Percentiles rank a stretch among this genome's conserved stretches.
These are phyloP conservation scores for Achroia grisella DNA, from an alignment of 1,140 invertebrate species.

Conservation along the genomic window DNA sequence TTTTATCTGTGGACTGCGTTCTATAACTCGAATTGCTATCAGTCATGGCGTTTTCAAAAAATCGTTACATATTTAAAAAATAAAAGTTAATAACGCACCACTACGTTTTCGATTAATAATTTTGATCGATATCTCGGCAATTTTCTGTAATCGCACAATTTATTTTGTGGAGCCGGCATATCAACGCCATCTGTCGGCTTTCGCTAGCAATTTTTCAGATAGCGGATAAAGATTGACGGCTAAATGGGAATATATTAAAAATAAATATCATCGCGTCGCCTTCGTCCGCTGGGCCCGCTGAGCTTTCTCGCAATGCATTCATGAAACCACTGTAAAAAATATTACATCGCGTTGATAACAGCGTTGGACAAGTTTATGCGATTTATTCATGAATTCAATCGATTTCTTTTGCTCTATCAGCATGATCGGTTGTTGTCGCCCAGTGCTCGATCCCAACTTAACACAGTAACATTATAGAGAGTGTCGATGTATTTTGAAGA, in stretches of 20 bases:
- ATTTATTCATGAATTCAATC: slow-evolving; percentile 53
- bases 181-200: slow-evolving; percentile 37
- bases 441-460: neutral
- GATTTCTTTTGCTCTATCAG: slow-evolving; percentile 30
- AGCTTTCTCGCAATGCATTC: slow-evolving; percentile 21
- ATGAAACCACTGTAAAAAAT: slow-evolving; percentile 31
- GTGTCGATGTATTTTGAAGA: slow-evolving; percentile 14
- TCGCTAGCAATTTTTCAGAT: slow-evolving; percentile 52
- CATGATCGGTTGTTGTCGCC: slow-evolving; percentile 19
- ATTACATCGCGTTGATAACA: slow-evolving; percentile 32
- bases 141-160: slow-evolving; percentile 69
- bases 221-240: slow-evolving; percentile 31
- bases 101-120: slow-evolving; percentile 43
- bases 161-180: slow-evolving; percentile 43
- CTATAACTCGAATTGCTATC: slow-evolving; percentile 7
- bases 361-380: slow-evolving; percentile 30
- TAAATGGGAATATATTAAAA: slow-evolving; percentile 48
- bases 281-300: slow-evolving; percentile 4
- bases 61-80: slow-evolving; percentile 5
- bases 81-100: slow-evolving; percentile 18
- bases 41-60: slow-evolving; percentile 7
- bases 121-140: slow-evolving; percentile 46
- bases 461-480: slow-evolving; percentile 10
- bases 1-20: slow-evolving; percentile 18
- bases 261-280: slow-evolving; percentile 13